phyloP scores from a whole-genome alignment of 1,140 invertebrate species.

The Drosophila equinoxialis region DNA sequence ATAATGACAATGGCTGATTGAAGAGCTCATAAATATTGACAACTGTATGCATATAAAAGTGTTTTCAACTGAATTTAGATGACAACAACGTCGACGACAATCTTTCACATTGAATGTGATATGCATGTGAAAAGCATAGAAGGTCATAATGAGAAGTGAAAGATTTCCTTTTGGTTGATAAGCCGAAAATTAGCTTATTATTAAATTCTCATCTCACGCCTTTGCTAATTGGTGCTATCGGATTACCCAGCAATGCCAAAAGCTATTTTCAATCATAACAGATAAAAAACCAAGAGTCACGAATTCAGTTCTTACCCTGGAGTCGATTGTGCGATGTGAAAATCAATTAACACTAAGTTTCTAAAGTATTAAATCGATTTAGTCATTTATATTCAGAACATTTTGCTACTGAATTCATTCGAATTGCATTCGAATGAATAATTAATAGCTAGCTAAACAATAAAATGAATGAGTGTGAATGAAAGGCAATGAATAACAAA shows the following conservation, averaged over 20 bases:
- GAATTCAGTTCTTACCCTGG: not conserved
- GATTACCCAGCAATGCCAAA: conserved; percentile 64
- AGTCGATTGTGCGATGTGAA: too few relatives aligned
- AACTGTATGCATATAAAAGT: conserved; percentile 53
- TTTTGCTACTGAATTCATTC: too few relatives aligned
- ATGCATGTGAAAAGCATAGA: not conserved
- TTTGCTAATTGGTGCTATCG: conserved; percentile 70
- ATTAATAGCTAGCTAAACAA: too few relatives aligned
- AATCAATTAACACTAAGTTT: too few relatives aligned
- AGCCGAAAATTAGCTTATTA: conserved; percentile 63
- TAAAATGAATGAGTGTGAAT: too few relatives aligned
- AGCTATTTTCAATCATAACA: conserved; percentile 66
- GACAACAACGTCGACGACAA: not conserved
- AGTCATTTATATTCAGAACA: too few relatives aligned
- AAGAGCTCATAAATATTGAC: conserved; percentile 75
- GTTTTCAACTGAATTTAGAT: conserved; percentile 2
- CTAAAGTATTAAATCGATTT: too few relatives aligned
- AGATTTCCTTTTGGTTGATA: conserved; percentile 7
- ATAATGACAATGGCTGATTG: not conserved
- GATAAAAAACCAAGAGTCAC: not conserved
- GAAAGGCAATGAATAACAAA: too few relatives aligned
- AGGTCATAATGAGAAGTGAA: not conserved
- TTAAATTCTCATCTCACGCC: conserved; percentile 40
- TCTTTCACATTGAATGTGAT: not conserved
- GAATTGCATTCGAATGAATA: too few relatives aligned